Evolutionary conservation across 1,140 invertebrate species (phyloP), one percentile per base, ranked within the genome.

Genomic region (Diploscapter pachys): DNA sequence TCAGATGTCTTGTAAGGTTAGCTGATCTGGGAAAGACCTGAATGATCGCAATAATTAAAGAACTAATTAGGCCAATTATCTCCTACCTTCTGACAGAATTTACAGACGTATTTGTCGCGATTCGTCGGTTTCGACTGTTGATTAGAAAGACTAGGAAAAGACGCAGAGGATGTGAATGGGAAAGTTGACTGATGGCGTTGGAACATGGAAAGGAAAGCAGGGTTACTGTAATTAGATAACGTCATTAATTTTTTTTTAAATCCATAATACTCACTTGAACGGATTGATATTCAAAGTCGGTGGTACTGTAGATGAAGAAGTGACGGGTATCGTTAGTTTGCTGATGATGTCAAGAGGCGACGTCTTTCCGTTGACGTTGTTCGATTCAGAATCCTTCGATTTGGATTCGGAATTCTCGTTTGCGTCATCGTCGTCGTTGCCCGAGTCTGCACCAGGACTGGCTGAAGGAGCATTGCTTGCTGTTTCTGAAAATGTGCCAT

Each of bases 1-100:
- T 89, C 68, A 98, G 87, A 86, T 99, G 96, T 3, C 96, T 89
- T 0, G 96, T 98, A 62, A 99, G 87, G 87, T 99, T 99, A 0
- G 96, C 96, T 8, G 94, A 97, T 3, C 96, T 89, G 0, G 96
- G 96, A 86, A 99, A 99, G 2, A 95, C 75, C 57, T 59, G 31
- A 59, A 59, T 31, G 31, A 31, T 31, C 31, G 31, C 1, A 31
- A 59, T 11, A 2, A 11, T 59, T 31, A 59, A 31, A 59, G 9
- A 11, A 59, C 57, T 59, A 11, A 59, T 59, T 59, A 11, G 1
- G 2, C 2, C 31, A 59, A 31, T 11, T 59, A 11, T 59, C 9
- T 31, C 9, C 9, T 2, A 59, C 91, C 86, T 98, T 99, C 5
- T 93, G 93, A 86, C 96, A 99, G 87, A 92, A 99, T 85, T 95